Evolutionary conservation across 2,797 vertebrate species (phyloP).

Genomic region (Acrossocheilus fasciatus): DNA sequence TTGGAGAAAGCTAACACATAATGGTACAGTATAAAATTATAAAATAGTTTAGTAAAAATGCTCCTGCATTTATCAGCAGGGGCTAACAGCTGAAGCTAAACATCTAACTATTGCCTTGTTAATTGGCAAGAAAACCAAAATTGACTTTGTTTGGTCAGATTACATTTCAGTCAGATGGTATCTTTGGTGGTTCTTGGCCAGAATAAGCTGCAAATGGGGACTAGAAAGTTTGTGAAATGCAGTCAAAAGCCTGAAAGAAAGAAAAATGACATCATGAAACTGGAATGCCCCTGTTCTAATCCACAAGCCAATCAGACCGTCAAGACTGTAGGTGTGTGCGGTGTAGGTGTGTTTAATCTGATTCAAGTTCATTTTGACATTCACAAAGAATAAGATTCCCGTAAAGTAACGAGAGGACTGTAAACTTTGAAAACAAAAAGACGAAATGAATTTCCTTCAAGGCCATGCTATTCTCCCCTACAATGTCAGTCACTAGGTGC

Average conservation of each 20-base stretch:
- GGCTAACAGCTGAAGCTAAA: not conserved
- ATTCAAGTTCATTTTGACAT: constrained; percentile 38
- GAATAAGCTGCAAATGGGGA: not conserved
- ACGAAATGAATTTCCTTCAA: constrained; percentile 51
- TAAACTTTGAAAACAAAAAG: constrained; percentile 46
- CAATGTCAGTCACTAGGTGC: constrained; percentile 50
- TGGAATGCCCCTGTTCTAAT: constrained; percentile 1
- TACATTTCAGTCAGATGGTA: not conserved
- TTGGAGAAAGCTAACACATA: not conserved
- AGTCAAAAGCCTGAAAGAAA: not conserved
- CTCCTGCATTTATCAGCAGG: not conserved
- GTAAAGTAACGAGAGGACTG: constrained; percentile 1
- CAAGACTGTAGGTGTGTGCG: not conserved
- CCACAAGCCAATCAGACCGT: constrained; percentile 21
- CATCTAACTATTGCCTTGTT: not conserved
- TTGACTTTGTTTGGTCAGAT: not conserved
- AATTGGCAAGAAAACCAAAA: not conserved
- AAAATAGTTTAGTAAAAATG: not conserved
- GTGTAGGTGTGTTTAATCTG: constrained; percentile 28
- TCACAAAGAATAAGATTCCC: constrained; percentile 6
- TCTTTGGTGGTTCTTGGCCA: not conserved
- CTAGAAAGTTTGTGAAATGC: not conserved
- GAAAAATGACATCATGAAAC: not conserved
- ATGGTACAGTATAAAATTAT: not conserved
- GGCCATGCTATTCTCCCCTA: constrained; percentile 35